Conservation (phyloP, 37 sponge, comb jelly and placozoan genomes). For the Theonella swinhoei region DNA sequence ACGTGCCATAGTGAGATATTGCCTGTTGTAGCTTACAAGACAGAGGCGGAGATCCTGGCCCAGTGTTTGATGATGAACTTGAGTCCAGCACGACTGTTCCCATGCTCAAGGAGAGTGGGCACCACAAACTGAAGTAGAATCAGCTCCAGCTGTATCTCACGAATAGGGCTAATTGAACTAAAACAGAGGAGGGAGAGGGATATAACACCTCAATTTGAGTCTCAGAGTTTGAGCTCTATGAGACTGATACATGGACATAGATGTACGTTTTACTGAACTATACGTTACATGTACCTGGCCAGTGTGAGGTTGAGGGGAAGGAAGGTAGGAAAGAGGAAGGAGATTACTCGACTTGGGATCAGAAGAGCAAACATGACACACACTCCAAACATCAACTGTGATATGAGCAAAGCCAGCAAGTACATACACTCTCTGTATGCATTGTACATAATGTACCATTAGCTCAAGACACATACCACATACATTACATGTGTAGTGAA, state of each 20-base stretch:
- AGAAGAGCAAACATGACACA: conserved; percentile 84
- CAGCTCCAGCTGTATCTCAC: conserved; percentile 90
- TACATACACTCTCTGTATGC: background rate
- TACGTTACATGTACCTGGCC: conserved; percentile 60
- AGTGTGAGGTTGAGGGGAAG: conserved; percentile 84
- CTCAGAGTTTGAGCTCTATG: too few species aligned
- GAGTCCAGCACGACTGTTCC: conserved; percentile 72
- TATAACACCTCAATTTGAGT: too few species aligned
- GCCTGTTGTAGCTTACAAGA: conserved; percentile 67
- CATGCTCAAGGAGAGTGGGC: conserved; percentile 91
- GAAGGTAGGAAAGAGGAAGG: conserved; percentile 50
- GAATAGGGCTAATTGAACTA: conserved; percentile 58
- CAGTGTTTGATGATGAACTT: conserved; percentile 70
- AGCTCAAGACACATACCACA: background rate
- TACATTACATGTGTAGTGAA: background rate
- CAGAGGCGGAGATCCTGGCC: conserved; percentile 55
- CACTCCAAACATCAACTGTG: conserved; percentile 89
- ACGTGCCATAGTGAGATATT: background rate
- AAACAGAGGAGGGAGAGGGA: too few species aligned
- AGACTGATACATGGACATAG: too few species aligned
- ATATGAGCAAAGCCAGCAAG: background rate
- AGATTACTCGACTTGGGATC: conserved; percentile 67
- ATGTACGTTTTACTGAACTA: too few species aligned
- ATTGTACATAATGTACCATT: background rate
- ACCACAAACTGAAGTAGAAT: conserved; percentile 89